Conservation (phyloP, 2,888 invertebrate genomes). For the Eueremaeus valkanovi region DNA sequence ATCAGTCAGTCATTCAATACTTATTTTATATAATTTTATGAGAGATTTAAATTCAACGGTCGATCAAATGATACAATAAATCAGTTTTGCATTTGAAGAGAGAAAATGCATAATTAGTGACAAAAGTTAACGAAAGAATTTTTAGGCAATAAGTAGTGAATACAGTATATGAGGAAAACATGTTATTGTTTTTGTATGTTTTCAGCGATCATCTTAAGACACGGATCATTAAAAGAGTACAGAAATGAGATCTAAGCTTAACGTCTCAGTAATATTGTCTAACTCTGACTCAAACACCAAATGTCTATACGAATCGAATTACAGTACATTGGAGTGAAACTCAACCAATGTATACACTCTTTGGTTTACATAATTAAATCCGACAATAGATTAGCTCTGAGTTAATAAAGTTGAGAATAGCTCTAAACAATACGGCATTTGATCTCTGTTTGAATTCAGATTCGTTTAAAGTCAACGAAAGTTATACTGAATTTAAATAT, state of each 20-base stretch:
- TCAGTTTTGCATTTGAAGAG: neutral
- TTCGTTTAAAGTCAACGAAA: too few species aligned
- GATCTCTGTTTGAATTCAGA: too few species aligned
- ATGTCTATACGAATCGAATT: slow-evolving; percentile 21
- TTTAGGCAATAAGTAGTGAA: neutral
- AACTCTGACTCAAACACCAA: neutral
- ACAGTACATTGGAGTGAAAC: slow-evolving; percentile 3
- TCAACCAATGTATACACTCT: too few species aligned
- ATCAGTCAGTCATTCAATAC: slow-evolving; percentile 21
- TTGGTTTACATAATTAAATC: slow-evolving; percentile 16
- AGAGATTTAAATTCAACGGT: slow-evolving; percentile 25
- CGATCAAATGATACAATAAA: slow-evolving; percentile 19
- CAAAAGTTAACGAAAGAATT: neutral
- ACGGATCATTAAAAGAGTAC: slow-evolving; percentile 24
- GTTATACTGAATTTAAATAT: too few species aligned
- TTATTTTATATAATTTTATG: slow-evolving; percentile 12
- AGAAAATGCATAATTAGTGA: slow-evolving; percentile 11
- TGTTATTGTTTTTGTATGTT: slow-evolving; percentile 19
- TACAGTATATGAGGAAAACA: slow-evolving; percentile 7
- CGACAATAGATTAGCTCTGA: slow-evolving; percentile 5
- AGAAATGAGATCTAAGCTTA: neutral
- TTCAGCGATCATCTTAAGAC: slow-evolving; percentile 24
- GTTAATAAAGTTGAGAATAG: too few species aligned
- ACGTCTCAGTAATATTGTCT: neutral
- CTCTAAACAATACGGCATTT: too few species aligned